Base-by-base conservation (phyloP, 2,888 invertebrate species). In the Exephanes ischioxanthus region DNA sequence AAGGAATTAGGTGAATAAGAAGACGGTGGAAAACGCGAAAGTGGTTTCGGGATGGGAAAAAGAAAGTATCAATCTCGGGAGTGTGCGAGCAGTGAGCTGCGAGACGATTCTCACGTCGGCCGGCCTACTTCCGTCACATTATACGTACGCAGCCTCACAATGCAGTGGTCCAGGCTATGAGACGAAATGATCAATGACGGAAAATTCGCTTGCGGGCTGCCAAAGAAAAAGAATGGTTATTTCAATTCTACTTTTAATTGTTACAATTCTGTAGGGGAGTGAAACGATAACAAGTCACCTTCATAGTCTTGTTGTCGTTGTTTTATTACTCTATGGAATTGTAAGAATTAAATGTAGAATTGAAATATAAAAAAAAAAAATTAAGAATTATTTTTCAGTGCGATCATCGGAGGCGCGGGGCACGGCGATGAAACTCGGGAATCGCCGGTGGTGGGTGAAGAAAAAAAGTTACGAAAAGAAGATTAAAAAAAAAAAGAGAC, bases 121-220 rank as follows among this genome's bases (percentile, higher is more conserved):
- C 79, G 80, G 73, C 71, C 86, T 51, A 86, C 84, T 86, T 87
- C 86, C 84, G 85, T 86, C 85, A 83, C 83, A 87, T 86, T 75
- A 80, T 83, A 80, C 63, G 53, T 51, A 77, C 53, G 26, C 9
- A n/a, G 51, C 72, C 66, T 48, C 5, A 19, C n/a, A 41, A 9
- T 22, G 68, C 53, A 55, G 63, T 53, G 81, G 61, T 53, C 22
- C 73, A 67, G 11, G 55, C 11, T 55, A 14, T 48, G 55, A 75
- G 30, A 78, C 48, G 26, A 14, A 68, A 41, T 11, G 1, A 11
- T 41, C 41, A 11, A 41, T 11, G 11, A 11, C 7, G 9, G 9
- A 41, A 41, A 41, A 2, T 41, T 11, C 11, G 41, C 41, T 41
- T 41, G 9, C 9, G 7, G 2, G 2, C 41, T 41, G 41, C 41